These are phyloP conservation scores for Drosophila gaucha DNA, from an alignment of 2,888 invertebrate genomes.

Conservation along the genomic window DNA sequence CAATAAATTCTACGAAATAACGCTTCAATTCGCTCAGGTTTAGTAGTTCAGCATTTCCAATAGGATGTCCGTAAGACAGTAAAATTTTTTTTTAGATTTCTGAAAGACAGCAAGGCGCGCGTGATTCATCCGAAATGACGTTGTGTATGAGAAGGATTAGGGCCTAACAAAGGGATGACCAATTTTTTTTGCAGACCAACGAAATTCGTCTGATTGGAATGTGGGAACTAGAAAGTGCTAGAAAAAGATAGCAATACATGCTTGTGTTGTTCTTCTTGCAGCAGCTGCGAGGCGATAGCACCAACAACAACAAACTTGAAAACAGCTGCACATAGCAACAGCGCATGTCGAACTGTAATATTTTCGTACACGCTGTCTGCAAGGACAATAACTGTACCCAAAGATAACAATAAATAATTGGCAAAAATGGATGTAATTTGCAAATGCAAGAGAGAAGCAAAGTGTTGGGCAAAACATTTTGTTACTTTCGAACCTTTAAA, in stretches of 20 bases:
- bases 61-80: neutral
- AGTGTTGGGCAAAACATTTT: neutral
- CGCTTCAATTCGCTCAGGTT: neutral
- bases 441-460: neutral
- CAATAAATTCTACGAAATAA: neutral
- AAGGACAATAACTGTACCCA: slow-evolving; percentile 62
- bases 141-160: no score
- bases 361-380: neutral
- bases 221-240: slow-evolving; percentile 29
- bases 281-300: slow-evolving; percentile 65
- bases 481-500: slow-evolving; percentile 3
- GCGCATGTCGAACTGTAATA: slow-evolving; percentile 54
- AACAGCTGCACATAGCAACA: slow-evolving; percentile 67
- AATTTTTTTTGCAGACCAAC: slow-evolving; percentile 10
- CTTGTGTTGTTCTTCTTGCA: slow-evolving; percentile 23
- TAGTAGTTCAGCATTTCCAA: neutral
- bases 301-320: slow-evolving; percentile 54
- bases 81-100: no score
- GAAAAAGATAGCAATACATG: slow-evolving; percentile 14
- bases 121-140: slow-evolving; percentile 33
- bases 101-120: slow-evolving; percentile 22
- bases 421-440: slow-evolving; percentile 3
- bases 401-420: slow-evolving; percentile 5
- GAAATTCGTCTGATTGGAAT: slow-evolving; percentile 36
- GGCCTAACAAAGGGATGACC: slow-evolving; percentile 21